These are phyloP conservation scores for Rapana venosa DNA, from an alignment of 2,888 invertebrate genomes.

Conservation along the genomic window DNA sequence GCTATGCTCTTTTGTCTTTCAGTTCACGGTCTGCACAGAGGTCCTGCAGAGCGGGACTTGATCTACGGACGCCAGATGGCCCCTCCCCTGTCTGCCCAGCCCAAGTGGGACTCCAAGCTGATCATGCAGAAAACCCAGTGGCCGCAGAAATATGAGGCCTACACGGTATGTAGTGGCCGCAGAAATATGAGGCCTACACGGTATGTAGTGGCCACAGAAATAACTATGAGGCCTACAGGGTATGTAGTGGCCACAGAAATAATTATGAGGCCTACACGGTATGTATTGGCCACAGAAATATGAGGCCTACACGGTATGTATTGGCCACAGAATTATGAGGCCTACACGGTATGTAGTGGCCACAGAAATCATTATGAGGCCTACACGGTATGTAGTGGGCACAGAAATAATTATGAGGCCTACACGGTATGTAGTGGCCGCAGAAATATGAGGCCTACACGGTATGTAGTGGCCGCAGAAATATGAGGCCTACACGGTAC, in stretches of 20 bases:
- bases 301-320: neutral
- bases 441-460: neutral
- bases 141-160: constrained; percentile 69
- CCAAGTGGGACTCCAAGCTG: constrained; percentile 67
- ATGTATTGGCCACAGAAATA: neutral
- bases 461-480: neutral
- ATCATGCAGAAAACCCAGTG: constrained; percentile 66
- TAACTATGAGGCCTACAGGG: too few species aligned
- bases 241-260: too few species aligned
- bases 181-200: too few species aligned
- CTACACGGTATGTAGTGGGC: too few species aligned
- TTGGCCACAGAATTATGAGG: too few species aligned
- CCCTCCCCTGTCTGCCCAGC: constrained; percentile 64
- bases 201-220: too few species aligned
- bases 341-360: too few species aligned
- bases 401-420: too few species aligned
- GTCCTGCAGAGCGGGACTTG: constrained; percentile 64
- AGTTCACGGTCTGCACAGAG: constrained; percentile 67
- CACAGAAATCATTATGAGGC: too few species aligned
- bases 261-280: too few species aligned
- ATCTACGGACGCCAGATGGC: constrained; percentile 68
- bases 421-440: too few species aligned
- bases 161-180: constrained; percentile 64
- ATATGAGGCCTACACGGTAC: too few species aligned
- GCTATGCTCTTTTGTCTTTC: constrained; percentile 33